These are phyloP conservation scores for Alloscopus bannaensis DNA, from an alignment of 2,888 invertebrate species.

Conservation along the genomic window DNA sequence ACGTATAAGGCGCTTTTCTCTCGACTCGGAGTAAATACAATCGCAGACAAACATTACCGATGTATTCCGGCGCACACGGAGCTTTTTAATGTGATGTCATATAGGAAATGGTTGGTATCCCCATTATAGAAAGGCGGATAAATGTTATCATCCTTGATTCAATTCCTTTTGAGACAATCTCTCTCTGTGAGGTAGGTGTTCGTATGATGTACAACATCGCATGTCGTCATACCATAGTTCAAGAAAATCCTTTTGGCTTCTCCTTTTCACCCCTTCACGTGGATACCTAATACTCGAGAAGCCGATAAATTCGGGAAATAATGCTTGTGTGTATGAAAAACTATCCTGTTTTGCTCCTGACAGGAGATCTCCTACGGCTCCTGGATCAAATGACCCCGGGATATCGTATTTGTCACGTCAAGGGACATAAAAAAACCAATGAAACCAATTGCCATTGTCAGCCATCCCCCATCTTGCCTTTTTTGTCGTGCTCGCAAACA, in stretches of 20 bases:
- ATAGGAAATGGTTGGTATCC: conserved; percentile 9
- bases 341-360: conserved; percentile 65
- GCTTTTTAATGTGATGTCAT: conserved; percentile 37
- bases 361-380: conserved; percentile 71
- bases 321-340: background rate
- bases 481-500: conserved; percentile 59
- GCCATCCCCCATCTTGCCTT: conserved; percentile 62
- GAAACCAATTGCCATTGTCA: conserved; percentile 72
- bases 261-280: conserved; percentile 52
- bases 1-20: conserved; percentile 23
- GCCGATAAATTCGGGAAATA: background rate
- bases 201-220: conserved; percentile 43
- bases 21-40: conserved; percentile 52
- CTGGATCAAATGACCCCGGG: conserved; percentile 73
- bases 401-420: conserved; percentile 73
- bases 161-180: conserved; percentile 40
- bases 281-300: no score
- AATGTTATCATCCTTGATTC: conserved; percentile 42
- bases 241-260: conserved; percentile 42
- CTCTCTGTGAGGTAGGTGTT: conserved; percentile 49
- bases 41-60: conserved; percentile 51
- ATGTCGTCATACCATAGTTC: conserved; percentile 51
- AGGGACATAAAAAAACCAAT: conserved; percentile 71
- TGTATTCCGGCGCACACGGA: conserved; percentile 1
- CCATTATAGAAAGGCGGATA: conserved; percentile 12